Conservation (phyloP, 2,113 vertebrate species). For the Halichoerus grypus region DNA sequence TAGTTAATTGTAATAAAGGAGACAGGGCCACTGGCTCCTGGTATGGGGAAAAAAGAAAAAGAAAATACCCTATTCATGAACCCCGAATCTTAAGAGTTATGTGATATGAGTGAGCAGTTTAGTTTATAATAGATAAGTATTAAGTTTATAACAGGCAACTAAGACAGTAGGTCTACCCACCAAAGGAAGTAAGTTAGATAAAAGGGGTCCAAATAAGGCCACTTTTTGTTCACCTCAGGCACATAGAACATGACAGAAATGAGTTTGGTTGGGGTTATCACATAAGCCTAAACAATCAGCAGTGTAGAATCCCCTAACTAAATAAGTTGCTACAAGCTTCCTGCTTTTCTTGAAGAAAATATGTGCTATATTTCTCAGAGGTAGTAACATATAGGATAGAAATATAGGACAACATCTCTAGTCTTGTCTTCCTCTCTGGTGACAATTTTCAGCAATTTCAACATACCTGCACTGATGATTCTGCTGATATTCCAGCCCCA, state of each 20-base stretch:
- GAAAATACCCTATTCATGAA: not conserved
- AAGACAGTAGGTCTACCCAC: not conserved
- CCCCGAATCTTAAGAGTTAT: not conserved
- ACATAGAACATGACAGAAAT: not conserved
- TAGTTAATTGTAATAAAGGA: not conserved
- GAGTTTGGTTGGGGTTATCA: not conserved
- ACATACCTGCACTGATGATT: not conserved
- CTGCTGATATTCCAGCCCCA: not conserved
- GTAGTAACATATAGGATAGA: not conserved
- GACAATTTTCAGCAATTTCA: not conserved
- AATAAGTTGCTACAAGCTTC: not conserved
- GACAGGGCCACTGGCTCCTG: not conserved
- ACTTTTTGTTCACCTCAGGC: not conserved
- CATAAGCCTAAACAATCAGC: not conserved
- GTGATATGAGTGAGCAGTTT: not conserved
- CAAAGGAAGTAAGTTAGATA: not conserved
- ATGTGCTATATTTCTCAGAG: not conserved
- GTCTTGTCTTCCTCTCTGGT: not conserved
- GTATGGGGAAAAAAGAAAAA: not conserved
- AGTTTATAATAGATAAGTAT: not conserved
- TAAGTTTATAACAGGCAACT: not conserved
- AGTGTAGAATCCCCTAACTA: not conserved
- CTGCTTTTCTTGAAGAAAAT: not conserved
- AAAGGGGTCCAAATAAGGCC: not conserved
- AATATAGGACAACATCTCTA: not conserved